These are phyloP conservation scores for Nannoperca australis DNA, from an alignment of 2,797 vertebrate species.

Conservation along the genomic window DNA sequence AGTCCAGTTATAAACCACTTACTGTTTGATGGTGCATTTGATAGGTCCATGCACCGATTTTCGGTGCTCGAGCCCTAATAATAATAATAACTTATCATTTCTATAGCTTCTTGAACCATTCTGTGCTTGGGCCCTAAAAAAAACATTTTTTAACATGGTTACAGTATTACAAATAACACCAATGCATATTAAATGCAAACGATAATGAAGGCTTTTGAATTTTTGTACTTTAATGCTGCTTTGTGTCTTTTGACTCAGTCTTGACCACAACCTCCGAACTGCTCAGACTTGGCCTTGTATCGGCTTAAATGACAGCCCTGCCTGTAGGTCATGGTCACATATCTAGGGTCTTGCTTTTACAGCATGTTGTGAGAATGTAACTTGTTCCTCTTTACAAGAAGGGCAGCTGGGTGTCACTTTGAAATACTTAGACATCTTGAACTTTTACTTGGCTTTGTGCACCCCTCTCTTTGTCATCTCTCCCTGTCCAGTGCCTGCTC, in stretches of 20 bases:
- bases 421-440: slow-evolving; percentile 30
- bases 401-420: slow-evolving; percentile 10
- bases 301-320: background rate
- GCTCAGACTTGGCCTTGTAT: background rate
- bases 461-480: slow-evolving; percentile 31
- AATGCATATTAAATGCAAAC: too few species aligned
- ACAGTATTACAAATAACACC: too few species aligned
- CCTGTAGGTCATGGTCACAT: background rate
- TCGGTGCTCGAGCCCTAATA: too few species aligned
- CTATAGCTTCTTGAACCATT: too few species aligned
- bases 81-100: too few species aligned
- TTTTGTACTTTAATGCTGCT: background rate
- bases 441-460: slow-evolving; percentile 27
- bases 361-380: background rate
- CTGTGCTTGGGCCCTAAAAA: too few species aligned
- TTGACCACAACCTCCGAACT: background rate
- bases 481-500: slow-evolving; percentile 22
- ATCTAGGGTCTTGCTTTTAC: background rate
- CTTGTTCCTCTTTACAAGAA: slow-evolving; percentile 8
- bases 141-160: too few species aligned
- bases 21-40: too few species aligned
- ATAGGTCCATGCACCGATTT: too few species aligned
- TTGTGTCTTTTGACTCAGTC: background rate
- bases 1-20: too few species aligned
- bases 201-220: too few species aligned